Conservation (phyloP, 2,888 invertebrate genomes). For the Pachliopta kotzebuea region DNA sequence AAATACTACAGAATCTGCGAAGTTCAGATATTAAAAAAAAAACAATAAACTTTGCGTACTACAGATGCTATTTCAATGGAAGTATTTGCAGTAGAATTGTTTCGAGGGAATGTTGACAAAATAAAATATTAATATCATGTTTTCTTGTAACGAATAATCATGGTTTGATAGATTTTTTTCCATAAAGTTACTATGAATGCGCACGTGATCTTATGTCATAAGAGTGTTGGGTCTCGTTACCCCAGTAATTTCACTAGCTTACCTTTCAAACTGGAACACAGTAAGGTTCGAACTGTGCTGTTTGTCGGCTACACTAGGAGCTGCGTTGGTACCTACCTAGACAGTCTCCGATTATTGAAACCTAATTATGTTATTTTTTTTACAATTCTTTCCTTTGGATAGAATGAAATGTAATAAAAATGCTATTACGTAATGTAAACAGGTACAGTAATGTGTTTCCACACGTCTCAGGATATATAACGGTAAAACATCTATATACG, state of each 20-base stretch:
- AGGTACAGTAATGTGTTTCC: not conserved
- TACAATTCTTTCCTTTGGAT: no score
- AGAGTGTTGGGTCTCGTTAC: no score
- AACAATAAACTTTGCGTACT: constrained; percentile 12
- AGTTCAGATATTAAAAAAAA: constrained; percentile 25
- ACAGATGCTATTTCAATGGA: constrained; percentile 6
- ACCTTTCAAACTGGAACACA: no score
- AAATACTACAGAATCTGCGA: constrained; percentile 16
- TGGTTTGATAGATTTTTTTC: no score
- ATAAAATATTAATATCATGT: not conserved
- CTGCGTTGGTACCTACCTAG: no score
- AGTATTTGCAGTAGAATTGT: constrained; percentile 11
- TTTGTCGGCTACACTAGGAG: no score
- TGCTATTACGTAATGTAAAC: not conserved
- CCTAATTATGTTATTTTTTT: no score
- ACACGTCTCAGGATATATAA: not conserved
- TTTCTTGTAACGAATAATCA: not conserved
- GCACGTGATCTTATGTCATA: no score
- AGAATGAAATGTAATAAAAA: not conserved
- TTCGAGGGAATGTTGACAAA: constrained; percentile 7
- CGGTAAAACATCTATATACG: constrained; percentile 5
- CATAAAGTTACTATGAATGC: no score
- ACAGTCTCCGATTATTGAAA: no score
- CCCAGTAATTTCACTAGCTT: no score
- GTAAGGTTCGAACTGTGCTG: no score